Base-by-base conservation (phyloP, 2,888 invertebrate species). In the Aphidoletes aphidimyza region DNA sequence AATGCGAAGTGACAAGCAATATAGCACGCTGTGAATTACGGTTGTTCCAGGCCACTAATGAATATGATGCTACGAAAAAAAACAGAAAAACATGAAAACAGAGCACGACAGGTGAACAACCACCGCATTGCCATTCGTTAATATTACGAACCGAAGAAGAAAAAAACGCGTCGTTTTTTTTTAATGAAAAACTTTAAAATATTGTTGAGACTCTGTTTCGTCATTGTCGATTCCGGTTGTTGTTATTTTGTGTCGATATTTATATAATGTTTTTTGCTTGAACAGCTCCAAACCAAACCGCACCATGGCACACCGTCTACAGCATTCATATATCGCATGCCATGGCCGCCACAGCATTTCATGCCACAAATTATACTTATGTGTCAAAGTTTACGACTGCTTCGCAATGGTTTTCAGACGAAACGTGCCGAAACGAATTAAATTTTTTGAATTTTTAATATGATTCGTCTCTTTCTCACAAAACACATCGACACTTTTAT, bases 361-460 rank as follows among this genome's bases (percentile, higher is more conserved):
- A 81, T 37, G 81, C 81, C 81, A 81, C 81, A 81, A 81, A 81
- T 81, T 81, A 81, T 81, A 37, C 81, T 11, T 36, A 81, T 81
- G 81, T 81, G 81, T 81, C 81, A 81, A 81, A 81, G 81, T 81
- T 81, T 81, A 81, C 37, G 81, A 81, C 81, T 11, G 14, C 8
- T 81, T 54, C 54, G 37, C 11, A 59, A 81, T 81, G 37, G 36
- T 37, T 81, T 81, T 37, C 81, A 81, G 59, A 69, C 54, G 47
- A 84, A 84, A 84, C 84, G 81, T 84, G 81, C 84, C 81, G 84
- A 84, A 84, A 84, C 49, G 78, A 84, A 84, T 84, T 84, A 84
- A 84, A 84, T 84, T 84, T n/a, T n/a, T 84, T 84, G 81, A 42
- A 84, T 84, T 78, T 84, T 84, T 81, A 81, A 84, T 84, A 81